phyloP scores from a whole-genome alignment of 2,797 vertebrate species.

The Malurus leucopterus region DNA sequence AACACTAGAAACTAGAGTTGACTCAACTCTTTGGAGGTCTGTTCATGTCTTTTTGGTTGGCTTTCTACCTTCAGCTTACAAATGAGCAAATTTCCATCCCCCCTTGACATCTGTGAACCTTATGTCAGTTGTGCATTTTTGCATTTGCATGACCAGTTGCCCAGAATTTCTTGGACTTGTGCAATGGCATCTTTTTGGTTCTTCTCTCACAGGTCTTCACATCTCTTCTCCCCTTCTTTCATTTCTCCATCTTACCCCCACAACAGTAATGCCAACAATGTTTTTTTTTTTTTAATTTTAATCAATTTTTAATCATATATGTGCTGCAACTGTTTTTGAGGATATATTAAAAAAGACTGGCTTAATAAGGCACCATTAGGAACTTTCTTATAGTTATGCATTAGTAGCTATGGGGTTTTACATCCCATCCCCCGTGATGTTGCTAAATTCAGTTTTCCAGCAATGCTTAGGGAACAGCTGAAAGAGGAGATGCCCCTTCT shows the following conservation, averaged over 20 bases:
- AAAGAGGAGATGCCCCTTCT: neutral
- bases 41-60: neutral
- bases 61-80: neutral
- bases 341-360: neutral
- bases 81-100: neutral
- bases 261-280: neutral
- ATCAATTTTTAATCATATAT: neutral
- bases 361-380: neutral
- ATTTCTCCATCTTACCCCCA: neutral
- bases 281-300: neutral
- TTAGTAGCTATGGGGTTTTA: neutral
- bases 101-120: neutral
- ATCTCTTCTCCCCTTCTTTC: neutral
- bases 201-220: neutral
- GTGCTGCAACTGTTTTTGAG: accelerated
- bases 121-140: accelerated
- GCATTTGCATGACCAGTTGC: neutral
- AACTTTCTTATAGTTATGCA: neutral
- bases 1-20: neutral
- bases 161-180: neutral
- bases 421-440: neutral
- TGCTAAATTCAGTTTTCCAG: neutral
- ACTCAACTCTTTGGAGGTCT: neutral
- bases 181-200: neutral
- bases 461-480: neutral